phyloP scores from a whole-genome alignment of 2,888 invertebrate species.

The Dione vanillae region DNA sequence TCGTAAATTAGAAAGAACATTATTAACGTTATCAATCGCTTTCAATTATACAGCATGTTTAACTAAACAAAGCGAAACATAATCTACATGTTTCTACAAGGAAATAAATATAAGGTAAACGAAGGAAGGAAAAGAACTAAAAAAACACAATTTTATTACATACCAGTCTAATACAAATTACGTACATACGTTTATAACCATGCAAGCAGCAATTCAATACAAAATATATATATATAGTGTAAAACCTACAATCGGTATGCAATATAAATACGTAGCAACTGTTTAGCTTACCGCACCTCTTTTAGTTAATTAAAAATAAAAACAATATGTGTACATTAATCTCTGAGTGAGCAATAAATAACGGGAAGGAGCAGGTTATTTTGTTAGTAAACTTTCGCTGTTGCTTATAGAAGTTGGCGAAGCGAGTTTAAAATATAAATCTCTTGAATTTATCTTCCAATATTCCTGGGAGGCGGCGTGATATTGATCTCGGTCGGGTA shows the following conservation, averaged over 20 bases:
- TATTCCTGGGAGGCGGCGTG: constrained; percentile 26
- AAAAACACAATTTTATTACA: constrained; percentile 12
- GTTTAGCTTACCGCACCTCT: not conserved
- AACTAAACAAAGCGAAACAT: not conserved
- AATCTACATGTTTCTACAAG: not conserved
- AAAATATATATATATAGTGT: too few relatives aligned
- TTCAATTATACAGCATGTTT: not conserved
- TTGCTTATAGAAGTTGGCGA: constrained; percentile 1
- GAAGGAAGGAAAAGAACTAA: not conserved
- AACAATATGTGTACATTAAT: not conserved
- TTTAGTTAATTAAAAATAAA: not conserved
- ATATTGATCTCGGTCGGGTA: constrained; percentile 40
- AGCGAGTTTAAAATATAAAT: constrained; percentile 36
- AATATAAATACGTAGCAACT: constrained; percentile 8
- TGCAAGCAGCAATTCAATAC: not conserved
- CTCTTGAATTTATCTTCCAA: constrained; percentile 35
- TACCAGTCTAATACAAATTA: not conserved
- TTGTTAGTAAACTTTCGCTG: not conserved
- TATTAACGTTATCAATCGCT: not conserved
- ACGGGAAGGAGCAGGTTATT: not conserved
- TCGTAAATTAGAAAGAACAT: not conserved
- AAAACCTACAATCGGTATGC: not conserved
- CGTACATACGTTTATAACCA: not conserved
- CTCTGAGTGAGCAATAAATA: not conserved
- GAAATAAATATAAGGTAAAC: not conserved